These are phyloP conservation scores for Gastrophryne carolinensis DNA, from an alignment of 2,797 vertebrate species.

Conservation along the genomic window DNA sequence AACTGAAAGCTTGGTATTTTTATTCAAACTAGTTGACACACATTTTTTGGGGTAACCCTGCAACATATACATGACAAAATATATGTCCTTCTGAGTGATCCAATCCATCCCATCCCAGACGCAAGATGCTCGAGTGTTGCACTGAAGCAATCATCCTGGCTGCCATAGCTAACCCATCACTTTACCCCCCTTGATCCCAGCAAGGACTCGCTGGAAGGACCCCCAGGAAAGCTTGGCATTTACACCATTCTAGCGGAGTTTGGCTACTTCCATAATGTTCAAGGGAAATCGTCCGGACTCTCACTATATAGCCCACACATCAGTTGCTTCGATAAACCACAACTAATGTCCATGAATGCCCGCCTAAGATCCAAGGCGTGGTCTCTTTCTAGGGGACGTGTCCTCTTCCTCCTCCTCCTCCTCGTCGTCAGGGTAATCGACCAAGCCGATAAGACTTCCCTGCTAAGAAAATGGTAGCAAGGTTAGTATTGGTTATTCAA, in stretches of 20 bases:
- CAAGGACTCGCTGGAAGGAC: conserved; percentile 73
- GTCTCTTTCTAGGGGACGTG: conserved; percentile 88
- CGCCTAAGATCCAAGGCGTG: conserved; percentile 92
- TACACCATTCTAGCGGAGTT: conserved; percentile 72
- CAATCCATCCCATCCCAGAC: conserved; percentile 67
- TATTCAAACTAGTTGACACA: conserved; percentile 63
- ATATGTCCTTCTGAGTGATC: conserved; percentile 58
- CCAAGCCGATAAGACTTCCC: conserved; percentile 91
- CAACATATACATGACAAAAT: conserved; percentile 67
- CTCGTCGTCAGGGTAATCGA: conserved; percentile 98
- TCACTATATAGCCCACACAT: conserved; percentile 66
- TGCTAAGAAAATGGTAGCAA: conserved; percentile 54
- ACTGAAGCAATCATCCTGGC: conserved; percentile 80
- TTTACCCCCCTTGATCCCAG: conserved; percentile 69
- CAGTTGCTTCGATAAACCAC: conserved; percentile 71
- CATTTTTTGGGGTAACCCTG: conserved; percentile 66
- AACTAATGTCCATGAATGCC: conserved; percentile 56
- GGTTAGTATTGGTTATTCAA: background rate
- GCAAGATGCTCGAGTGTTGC: conserved; percentile 68
- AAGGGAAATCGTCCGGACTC: conserved; percentile 75
- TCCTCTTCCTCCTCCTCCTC: conserved; percentile 95
- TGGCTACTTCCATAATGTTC: conserved; percentile 70
- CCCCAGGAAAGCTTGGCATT: conserved; percentile 72
- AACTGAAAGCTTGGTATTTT: conserved; percentile 67
- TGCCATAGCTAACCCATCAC: conserved; percentile 75